These are phyloP conservation scores for Gephyroberyx darwinii DNA, from an alignment of 2,797 vertebrate species.

Conservation along the genomic window DNA sequence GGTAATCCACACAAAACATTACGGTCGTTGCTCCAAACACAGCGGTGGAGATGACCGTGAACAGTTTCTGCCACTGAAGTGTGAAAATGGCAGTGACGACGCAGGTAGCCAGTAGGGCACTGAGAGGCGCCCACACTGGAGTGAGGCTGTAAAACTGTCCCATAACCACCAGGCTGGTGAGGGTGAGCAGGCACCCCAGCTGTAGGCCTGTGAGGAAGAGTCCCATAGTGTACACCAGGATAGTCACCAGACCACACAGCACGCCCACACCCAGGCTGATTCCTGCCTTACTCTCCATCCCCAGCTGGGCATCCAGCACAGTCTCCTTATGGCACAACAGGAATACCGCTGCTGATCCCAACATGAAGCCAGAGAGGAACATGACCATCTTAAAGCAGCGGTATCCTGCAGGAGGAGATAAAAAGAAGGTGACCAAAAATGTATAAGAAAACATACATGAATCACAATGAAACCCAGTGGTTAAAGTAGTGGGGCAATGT, in stretches of 20 bases:
- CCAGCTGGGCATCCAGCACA: slow-evolving; percentile 79
- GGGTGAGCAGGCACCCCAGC: slow-evolving; percentile 84
- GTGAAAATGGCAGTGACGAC: slow-evolving; percentile 81
- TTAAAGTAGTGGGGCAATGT: no score
- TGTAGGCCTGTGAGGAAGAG: slow-evolving; percentile 88
- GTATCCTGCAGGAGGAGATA: slow-evolving; percentile 77
- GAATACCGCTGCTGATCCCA: slow-evolving; percentile 83
- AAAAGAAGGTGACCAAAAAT: background rate
- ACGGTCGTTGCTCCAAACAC: slow-evolving; percentile 82
- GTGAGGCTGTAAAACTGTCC: slow-evolving; percentile 82
- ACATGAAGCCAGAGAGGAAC: slow-evolving; percentile 89
- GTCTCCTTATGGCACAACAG: slow-evolving; percentile 85
- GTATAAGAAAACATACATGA: no score
- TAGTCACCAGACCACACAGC: slow-evolving; percentile 86
- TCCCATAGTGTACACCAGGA: slow-evolving; percentile 85
- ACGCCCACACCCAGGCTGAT: slow-evolving; percentile 87
- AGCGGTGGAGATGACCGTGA: slow-evolving; percentile 85
- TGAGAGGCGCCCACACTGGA: slow-evolving; percentile 84
- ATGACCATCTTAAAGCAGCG: slow-evolving; percentile 90
- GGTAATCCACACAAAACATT: slow-evolving; percentile 84
- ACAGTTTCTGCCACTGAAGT: slow-evolving; percentile 86
- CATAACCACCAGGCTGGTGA: slow-evolving; percentile 75
- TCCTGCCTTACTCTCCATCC: slow-evolving; percentile 84
- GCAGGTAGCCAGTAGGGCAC: slow-evolving; percentile 75
- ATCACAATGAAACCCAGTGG: no score